These are phyloP conservation scores for Leucozona laternaria DNA, from an alignment of 2,888 invertebrate genomes.

Conservation along the genomic window DNA sequence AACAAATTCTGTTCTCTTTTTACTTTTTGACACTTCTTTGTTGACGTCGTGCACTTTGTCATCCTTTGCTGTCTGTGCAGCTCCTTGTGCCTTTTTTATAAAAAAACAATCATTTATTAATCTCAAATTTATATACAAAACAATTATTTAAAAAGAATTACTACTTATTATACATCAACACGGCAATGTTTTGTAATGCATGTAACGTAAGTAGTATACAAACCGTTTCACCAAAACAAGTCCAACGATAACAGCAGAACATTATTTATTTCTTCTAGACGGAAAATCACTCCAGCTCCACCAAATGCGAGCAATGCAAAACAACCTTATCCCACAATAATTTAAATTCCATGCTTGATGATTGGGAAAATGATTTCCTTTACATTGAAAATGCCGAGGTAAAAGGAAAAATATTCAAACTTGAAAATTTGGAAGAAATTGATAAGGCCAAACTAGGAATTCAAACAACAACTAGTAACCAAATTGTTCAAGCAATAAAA, in stretches of 20 bases:
- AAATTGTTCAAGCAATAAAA: slow-evolving; percentile 47
- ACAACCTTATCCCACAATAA: not conserved
- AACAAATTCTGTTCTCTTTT: too few species aligned
- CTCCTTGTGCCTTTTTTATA: not conserved
- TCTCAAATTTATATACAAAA: too few species aligned
- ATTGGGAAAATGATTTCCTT: slow-evolving; percentile 54
- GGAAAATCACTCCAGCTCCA: slow-evolving; percentile 6
- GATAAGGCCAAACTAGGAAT: not conserved
- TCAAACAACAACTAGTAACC: not conserved
- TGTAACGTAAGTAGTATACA: slow-evolving; percentile 51
- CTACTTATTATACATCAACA: too few species aligned
- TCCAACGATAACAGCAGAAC: not conserved
- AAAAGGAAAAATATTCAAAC: slow-evolving; percentile 44
- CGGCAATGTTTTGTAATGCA: slow-evolving; percentile 28
- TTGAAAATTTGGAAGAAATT: slow-evolving; percentile 26
- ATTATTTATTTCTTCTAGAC: slow-evolving; percentile 25
- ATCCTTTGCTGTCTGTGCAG: too few species aligned
- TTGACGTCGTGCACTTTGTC: too few species aligned
- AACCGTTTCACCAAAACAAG: not conserved
- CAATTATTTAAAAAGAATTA: too few species aligned
- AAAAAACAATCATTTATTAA: too few species aligned
- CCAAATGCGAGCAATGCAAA: slow-evolving; percentile 56
- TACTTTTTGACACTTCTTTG: too few species aligned
- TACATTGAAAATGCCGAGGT: slow-evolving; percentile 61
- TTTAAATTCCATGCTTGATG: not conserved